A percentile compares a stretch with the other conserved stretches of the same genome.
These are phyloP conservation scores for Calephelis nemesis DNA, from an alignment of 1,140 invertebrate genomes.

Conservation along the genomic window DNA sequence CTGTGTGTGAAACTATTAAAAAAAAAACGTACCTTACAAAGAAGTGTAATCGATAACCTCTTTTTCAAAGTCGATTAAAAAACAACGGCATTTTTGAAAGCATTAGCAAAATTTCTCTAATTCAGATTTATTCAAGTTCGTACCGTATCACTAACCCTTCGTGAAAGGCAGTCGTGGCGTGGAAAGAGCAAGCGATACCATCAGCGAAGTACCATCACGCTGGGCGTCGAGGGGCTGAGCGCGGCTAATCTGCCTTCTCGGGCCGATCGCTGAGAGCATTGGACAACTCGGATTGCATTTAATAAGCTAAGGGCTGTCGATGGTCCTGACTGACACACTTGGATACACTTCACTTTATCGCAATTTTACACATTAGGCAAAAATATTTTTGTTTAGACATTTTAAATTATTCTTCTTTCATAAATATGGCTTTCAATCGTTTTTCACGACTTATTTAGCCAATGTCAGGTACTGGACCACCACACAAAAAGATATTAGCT, in stretches of 20 bases:
- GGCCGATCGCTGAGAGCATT: conserved; percentile 40
- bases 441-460: too few relatives aligned
- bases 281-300: conserved; percentile 40
- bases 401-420: too few relatives aligned
- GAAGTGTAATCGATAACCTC: too few relatives aligned
- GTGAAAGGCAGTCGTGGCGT: conserved; percentile 40
- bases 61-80: background rate
- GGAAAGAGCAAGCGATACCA: conserved; percentile 48
- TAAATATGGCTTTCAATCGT: too few relatives aligned
- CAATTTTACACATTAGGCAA: conserved; percentile 3
- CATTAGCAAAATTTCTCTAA: conserved; percentile 30
- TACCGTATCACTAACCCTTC: conserved; percentile 52
- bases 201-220: conserved; percentile 37
- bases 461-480: too few relatives aligned
- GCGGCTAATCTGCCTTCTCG: conserved; percentile 52
- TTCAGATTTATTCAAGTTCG: conserved; percentile 44
- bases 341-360: conserved; percentile 1
- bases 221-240: conserved; percentile 37
- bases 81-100: conserved; percentile 22
- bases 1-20: too few relatives aligned
- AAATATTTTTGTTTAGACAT: background rate
- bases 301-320: conserved; percentile 24
- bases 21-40: too few relatives aligned
- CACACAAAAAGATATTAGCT: too few relatives aligned
- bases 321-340: conserved; percentile 20